A percentile compares a stretch with the other conserved stretches of the same genome.
phyloP scores from a whole-genome alignment of 2,888 invertebrate species.

The Erpobdella octoculata region DNA sequence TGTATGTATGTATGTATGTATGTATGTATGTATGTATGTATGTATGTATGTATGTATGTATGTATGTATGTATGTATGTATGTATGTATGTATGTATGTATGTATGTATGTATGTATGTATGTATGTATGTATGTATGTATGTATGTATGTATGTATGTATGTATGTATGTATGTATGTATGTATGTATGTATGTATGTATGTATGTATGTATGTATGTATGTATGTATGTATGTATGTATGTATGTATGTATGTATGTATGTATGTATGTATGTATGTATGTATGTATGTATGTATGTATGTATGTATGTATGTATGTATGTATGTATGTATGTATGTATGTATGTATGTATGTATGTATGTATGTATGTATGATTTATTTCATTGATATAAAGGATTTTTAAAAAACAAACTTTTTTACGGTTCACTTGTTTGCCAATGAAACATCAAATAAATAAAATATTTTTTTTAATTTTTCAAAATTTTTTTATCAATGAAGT shows the following conservation, averaged over 20 bases:
- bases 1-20: constrained; percentile 1
- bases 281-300: constrained; percentile 16
- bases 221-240: constrained; percentile 23
- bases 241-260: constrained; percentile 21
- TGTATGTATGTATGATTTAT: no score
- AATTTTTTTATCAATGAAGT: no score
- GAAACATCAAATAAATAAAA: no score
- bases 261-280: constrained; percentile 15
- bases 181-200: constrained; percentile 23
- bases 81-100: constrained; percentile 2
- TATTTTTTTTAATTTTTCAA: no score
- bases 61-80: constrained; percentile 30
- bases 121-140: constrained; percentile 1
- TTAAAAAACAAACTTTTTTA: no score
- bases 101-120: constrained; percentile 1
- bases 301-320: neutral
- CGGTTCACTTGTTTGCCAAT: no score
- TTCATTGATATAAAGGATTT: no score
- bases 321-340: neutral
- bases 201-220: constrained; percentile 23
- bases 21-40: constrained; percentile 28
- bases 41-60: constrained; percentile 31
- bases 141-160: neutral
- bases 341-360: neutral
- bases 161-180: constrained; percentile 6